Evolutionary conservation across 2,888 invertebrate species (phyloP), one percentile per base, ranked within the genome.

Genomic region (Chloroclysta siterata): DNA sequence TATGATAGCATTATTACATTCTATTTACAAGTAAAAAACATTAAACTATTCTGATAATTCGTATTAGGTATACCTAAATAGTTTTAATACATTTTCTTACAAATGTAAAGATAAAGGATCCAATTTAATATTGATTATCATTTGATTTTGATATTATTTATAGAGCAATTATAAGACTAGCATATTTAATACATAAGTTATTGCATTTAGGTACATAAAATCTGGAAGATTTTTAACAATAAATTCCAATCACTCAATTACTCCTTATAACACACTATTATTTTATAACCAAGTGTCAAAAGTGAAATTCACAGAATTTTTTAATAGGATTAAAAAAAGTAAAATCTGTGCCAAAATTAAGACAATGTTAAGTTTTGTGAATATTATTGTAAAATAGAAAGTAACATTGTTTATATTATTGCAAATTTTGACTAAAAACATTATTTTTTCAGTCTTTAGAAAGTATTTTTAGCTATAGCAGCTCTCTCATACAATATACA

Each of bases 371-470:
- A 22, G 22, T 2, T 22, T 22, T 22, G 22, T 22, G 22, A 44
- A 13, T 44, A 44, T 44, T 44, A 14, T 14, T 10, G 2, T 14
- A 14, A 14, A 5, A 42, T 8, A 36, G 36, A 14, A 42, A 14
- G 14, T 14, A 44, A 15, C 15, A 17, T 1, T 17, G 44, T n/a
- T 1, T 17, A 5, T 11, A 5, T 50, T 46, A 41, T 41, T 53
- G 41, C 52, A 39, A 41, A 39, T 39, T 39, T 39, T 52, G 28
- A 29, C 15, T 36, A 11, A 29, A 51, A 36, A 36, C 29, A 8
- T 39, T 39, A 11, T 42, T 53, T 42, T 44, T 47, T 63, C 66
- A 66, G 66, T 66, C 66, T 63, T 66, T 42, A 11, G 6, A 48
- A 44, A 62, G 29, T 52, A 51, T 46, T 42, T 59, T 11, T 39